Evolutionary conservation across 2,888 invertebrate genomes (phyloP), one percentile per base, ranked within the genome.

Genomic region (Acleris holmiana): DNA sequence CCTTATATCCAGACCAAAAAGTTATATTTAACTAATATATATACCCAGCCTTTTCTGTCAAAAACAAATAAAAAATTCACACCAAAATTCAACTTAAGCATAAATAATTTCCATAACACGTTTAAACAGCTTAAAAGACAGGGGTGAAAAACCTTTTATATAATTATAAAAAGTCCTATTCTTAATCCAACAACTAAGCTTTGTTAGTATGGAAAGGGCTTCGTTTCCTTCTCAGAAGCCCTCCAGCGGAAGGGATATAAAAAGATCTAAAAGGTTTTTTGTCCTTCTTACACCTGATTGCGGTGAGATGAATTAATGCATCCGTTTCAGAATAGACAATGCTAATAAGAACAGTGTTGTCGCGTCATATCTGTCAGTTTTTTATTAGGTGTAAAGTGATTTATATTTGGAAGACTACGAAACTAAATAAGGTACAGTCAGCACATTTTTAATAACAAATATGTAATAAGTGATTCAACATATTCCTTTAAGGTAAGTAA

Each of bases 201-300:
- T 64, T 65, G 65, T 55, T 0, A 55, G 49, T 57, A 57, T 47
- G 55, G 59, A 65, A 65, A 65, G 65, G 65, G 59, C 44, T 64
- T 50, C 49, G 62, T 58, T 69, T 71, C 71, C 71, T 71, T 71
- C 71, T 71, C 68, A 69, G 71, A 69, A 71, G 68, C 69, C 70
- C 66, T 59, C 47, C 57, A 25, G 47, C 58, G 64, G 69, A 68
- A 66, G 69, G 63, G 51, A 49, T 68, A 66, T 67, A 69, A 68
- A 68, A 68, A 68, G 67, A 68, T 51, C 66, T 49, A 46, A 65
- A 65, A 65, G 65, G 60, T 49, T 60, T 68, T 70, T 67, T 69
- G 62, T 61, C 46, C 56, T 53, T 53, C 51, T 41, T 51, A 62
- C 61, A 61, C 66, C 56, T 66, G 66, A 66, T 57, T 66, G 61